Conservation (phyloP, 2,113 vertebrate species). For the Hyla sarda region DNA sequence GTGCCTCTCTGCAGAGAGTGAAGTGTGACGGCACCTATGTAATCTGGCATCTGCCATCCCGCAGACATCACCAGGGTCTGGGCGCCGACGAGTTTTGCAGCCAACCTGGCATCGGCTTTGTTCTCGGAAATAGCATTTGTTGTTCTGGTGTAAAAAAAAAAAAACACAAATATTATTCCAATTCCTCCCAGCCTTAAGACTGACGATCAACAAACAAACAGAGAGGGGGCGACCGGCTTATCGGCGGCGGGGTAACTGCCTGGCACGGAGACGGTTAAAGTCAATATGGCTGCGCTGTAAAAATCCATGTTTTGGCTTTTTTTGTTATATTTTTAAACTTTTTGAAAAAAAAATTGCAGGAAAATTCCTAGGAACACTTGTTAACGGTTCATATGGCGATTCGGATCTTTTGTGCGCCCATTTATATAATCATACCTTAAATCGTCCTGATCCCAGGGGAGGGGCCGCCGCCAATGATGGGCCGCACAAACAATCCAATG, state of each 20-base stretch:
- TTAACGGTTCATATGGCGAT: too few species aligned
- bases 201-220: conserved; percentile 33
- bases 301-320: too few species aligned
- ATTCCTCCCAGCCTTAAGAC: neutral
- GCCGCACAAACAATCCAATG: too few species aligned
- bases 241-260: neutral
- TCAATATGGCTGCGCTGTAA: too few species aligned
- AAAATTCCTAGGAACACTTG: too few species aligned
- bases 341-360: too few species aligned
- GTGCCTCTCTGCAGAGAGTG: neutral
- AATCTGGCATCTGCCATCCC: conserved; percentile 28
- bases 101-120: conserved; percentile 47
- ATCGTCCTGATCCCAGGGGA: too few species aligned
- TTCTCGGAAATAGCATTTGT: conserved; percentile 51
- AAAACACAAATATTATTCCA: conserved; percentile 44
- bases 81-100: neutral
- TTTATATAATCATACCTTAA: too few species aligned
- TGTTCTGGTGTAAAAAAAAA: conserved; percentile 31
- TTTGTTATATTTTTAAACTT: too few species aligned
- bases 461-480: too few species aligned
- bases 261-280: neutral
- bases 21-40: conserved; percentile 32
- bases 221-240: neutral
- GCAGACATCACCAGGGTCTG: conserved; percentile 1
- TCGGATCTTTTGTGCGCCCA: too few species aligned